Conservation (phyloP, 2,888 invertebrate species). For the Thereva nobilitata region DNA sequence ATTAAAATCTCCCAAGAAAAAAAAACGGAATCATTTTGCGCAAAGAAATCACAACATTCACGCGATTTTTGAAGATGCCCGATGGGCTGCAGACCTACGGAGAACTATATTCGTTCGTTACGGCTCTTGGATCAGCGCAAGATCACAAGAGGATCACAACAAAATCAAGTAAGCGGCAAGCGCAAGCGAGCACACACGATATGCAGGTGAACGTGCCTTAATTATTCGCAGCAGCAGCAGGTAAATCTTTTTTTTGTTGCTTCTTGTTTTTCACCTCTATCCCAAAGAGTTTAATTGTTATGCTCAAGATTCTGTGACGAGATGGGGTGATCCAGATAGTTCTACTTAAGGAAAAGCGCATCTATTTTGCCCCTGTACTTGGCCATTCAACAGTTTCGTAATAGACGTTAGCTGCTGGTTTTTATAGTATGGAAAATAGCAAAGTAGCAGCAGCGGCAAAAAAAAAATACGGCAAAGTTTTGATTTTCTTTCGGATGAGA, state of each 20-base stretch:
- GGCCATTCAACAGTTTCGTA: background rate
- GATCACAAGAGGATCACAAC: constrained; percentile 1
- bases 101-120: background rate
- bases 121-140: constrained; percentile 13
- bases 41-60: background rate
- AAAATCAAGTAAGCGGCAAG: background rate
- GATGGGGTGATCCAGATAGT: constrained; percentile 39
- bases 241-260: background rate
- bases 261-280: constrained; percentile 1
- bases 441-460: too few relatives aligned
- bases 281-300: constrained; percentile 36
- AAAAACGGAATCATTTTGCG: too few relatives aligned
- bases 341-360: constrained; percentile 26
- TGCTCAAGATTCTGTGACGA: constrained; percentile 42
- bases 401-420: background rate
- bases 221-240: constrained; percentile 22
- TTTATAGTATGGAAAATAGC: too few relatives aligned
- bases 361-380: background rate
- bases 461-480: too few relatives aligned
- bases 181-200: constrained; percentile 6
- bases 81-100: background rate
- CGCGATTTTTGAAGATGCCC: background rate
- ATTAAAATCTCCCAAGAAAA: too few relatives aligned
- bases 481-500: constrained; percentile 6
- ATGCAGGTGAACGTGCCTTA: constrained; percentile 30